Evolutionary conservation across 2,888 invertebrate genomes (phyloP).

Genomic region (Ligdia adustata): DNA sequence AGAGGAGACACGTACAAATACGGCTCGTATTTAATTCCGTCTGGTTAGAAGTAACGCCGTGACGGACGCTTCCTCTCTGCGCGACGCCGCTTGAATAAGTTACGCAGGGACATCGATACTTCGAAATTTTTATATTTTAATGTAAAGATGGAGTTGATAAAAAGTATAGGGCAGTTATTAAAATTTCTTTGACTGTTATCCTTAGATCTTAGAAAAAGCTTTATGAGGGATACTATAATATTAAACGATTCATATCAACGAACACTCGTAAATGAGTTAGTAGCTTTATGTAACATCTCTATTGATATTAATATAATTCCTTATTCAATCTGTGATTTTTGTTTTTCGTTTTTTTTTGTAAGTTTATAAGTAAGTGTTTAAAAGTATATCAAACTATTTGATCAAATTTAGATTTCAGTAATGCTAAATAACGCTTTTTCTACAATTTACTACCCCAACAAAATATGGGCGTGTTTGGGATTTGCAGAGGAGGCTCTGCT

Average conservation of each 20-base stretch:
- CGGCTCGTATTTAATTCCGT: constrained; percentile 77
- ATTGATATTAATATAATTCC: no score
- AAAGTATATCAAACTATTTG: no score
- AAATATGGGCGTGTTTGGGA: no score
- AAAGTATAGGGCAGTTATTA: constrained; percentile 22
- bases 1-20: constrained; percentile 60
- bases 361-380: no score
- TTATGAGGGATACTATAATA: background rate
- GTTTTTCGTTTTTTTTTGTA: no score
- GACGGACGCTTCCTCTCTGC: constrained; percentile 73
- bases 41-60: constrained; percentile 67
- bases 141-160: constrained; percentile 33
- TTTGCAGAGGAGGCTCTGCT: no score
- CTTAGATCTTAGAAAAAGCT: constrained; percentile 1
- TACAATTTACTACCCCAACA: no score
- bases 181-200: constrained; percentile 23
- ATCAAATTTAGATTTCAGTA: no score
- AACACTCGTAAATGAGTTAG: no score
- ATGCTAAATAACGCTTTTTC: no score
- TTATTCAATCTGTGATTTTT: no score
- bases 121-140: constrained; percentile 33
- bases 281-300: no score
- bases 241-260: background rate
- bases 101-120: constrained; percentile 44
- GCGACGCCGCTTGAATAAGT: constrained; percentile 68